A percentile compares a stretch with the other conserved stretches of the same genome.
phyloP scores from a whole-genome alignment of 2,113 vertebrate genomes.

The Diadophis punctatus region DNA sequence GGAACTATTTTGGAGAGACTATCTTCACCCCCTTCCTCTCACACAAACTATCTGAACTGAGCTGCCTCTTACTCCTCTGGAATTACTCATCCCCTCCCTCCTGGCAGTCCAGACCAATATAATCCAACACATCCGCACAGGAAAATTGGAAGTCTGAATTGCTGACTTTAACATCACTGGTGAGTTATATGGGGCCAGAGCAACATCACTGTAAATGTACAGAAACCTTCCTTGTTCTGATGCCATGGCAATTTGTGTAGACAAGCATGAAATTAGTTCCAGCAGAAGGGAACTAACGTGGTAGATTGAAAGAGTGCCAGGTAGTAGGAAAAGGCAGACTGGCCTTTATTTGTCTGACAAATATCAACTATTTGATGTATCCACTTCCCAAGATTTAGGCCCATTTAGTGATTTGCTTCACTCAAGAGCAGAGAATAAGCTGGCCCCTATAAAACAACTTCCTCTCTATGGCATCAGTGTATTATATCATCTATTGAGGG shows the following conservation, averaged over 20 bases:
- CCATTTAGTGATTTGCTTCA: not conserved
- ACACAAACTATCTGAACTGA: not conserved
- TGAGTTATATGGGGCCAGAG: not conserved
- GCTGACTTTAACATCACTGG: not conserved
- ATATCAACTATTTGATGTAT: not conserved
- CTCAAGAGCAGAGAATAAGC: slow-evolving; percentile 42
- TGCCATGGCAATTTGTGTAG: slow-evolving; percentile 23
- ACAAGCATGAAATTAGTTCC: slow-evolving; percentile 5
- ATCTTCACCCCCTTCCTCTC: not conserved
- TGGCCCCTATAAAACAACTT: slow-evolving; percentile 14
- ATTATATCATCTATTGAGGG: slow-evolving; percentile 48
- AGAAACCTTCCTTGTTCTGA: not conserved
- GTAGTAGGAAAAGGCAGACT: slow-evolving; percentile 18
- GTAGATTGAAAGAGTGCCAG: not conserved
- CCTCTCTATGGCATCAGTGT: slow-evolving; percentile 32
- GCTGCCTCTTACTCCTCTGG: not conserved
- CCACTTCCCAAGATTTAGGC: slow-evolving; percentile 37
- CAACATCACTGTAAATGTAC: not conserved
- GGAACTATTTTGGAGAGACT: not conserved
- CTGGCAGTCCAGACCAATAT: not conserved
- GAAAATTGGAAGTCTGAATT: not conserved
- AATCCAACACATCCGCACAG: not conserved
- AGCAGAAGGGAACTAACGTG: slow-evolving; percentile 6
- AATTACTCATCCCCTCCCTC: not conserved
- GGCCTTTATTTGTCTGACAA: slow-evolving; percentile 30